Evolutionary conservation across 1,140 invertebrate genomes (phyloP), one percentile per base, ranked within the genome.

Genomic region (Cotesia chilonis): DNA sequence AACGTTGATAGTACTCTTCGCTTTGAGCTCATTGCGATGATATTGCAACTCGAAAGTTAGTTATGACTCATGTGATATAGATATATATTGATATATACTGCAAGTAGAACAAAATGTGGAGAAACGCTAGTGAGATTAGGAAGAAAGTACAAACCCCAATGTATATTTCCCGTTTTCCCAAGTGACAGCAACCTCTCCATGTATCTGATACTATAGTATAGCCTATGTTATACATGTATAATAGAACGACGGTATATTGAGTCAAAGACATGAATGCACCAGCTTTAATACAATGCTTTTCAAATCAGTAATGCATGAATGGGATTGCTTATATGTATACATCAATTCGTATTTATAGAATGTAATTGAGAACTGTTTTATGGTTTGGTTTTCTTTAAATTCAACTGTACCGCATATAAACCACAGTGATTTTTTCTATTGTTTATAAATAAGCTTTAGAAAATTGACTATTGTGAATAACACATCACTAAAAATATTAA

Each of bases 241-340:
- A 75, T 68, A 68, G 73, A 74, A 76, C 59, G 79, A 74, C 52
- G 38, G 66, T 68, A 68, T 64, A 66, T 38, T 75, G 64, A 83
- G 79, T 83, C 82, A 83, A 84, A 84, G 80, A 80, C 76, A 47
- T 83, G 83, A 84, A 84, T 84, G 77, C 81, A 75, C 72, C 64
- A 47, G 66, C 63, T 74, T 65, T 55, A 60, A 70, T 75, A 84
- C 82, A 84, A 83, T 83, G 82, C 81, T 82, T 81, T 82, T 83
- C 81, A 83, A 84, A 83, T 83, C 83, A 83, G 41, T 47, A 47
- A 47, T 6, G 82, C 78, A 83, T 84, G 83, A 84, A 84, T 35
- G 35, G 60, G 60, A 10, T 28, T 12, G 60, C 17, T 20, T 61
- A 6, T 61, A 35, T 12, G 10, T 1, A 47, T 6, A 47, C 10